Conservation (phyloP, 2,888 invertebrate genomes). For the Polydrusus cervinus region DNA sequence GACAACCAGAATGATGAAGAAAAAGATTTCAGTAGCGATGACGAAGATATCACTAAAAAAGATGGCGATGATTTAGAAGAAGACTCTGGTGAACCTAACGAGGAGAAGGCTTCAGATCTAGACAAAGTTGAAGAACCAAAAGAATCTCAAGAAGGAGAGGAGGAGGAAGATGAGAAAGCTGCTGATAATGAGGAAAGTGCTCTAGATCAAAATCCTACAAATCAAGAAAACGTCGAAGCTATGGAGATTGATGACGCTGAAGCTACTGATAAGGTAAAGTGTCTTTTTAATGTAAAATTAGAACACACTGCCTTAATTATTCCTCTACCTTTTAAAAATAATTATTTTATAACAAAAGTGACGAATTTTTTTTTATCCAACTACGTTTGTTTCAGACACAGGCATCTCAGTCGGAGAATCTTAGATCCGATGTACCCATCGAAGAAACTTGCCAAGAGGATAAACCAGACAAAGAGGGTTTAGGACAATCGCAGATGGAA, state of each 20-base stretch:
- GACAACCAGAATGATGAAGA: slow-evolving; percentile 64
- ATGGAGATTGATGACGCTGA: slow-evolving; percentile 71
- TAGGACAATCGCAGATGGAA: slow-evolving; percentile 82
- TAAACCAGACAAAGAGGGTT: slow-evolving; percentile 78
- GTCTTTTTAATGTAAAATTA: background rate
- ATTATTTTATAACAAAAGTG: too few relatives aligned
- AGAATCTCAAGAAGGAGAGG: slow-evolving; percentile 57
- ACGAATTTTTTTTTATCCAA: background rate
- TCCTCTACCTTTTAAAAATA: too few relatives aligned
- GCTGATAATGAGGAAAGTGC: slow-evolving; percentile 66
- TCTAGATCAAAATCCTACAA: slow-evolving; percentile 67
- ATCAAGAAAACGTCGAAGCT: slow-evolving; percentile 69
- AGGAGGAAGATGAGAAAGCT: slow-evolving; percentile 69
- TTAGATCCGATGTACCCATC: slow-evolving; percentile 68
- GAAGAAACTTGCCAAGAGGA: slow-evolving; percentile 75
- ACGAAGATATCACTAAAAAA: slow-evolving; percentile 63
- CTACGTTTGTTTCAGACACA: slow-evolving; percentile 71
- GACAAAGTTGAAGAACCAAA: slow-evolving; percentile 60
- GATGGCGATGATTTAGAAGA: slow-evolving; percentile 69
- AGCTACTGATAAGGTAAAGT: slow-evolving; percentile 71
- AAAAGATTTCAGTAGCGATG: slow-evolving; percentile 66
- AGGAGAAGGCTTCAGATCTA: slow-evolving; percentile 61
- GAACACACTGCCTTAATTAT: too few relatives aligned
- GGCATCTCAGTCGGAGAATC: slow-evolving; percentile 63
- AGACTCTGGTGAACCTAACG: slow-evolving; percentile 59